These are phyloP conservation scores for Amiota communis DNA, from an alignment of 2,888 invertebrate species.

Conservation along the genomic window DNA sequence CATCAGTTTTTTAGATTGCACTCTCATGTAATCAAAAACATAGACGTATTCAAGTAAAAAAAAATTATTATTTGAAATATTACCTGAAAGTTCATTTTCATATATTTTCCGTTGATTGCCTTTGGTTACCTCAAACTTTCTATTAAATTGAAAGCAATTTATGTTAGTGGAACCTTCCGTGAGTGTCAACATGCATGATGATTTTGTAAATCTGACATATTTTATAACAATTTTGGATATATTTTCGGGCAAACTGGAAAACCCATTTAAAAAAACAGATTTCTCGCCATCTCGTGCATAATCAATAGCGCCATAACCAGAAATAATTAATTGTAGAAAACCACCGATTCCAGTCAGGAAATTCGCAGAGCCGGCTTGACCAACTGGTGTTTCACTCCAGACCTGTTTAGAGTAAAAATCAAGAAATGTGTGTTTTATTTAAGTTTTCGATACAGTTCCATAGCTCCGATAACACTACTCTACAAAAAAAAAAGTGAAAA, in stretches of 20 bases:
- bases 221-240: slow-evolving; percentile 46
- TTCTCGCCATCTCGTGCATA: slow-evolving; percentile 69
- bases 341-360: slow-evolving; percentile 79
- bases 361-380: slow-evolving; percentile 75
- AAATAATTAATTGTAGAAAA: slow-evolving; percentile 76
- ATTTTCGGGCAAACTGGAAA: slow-evolving; percentile 39
- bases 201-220: slow-evolving; percentile 41
- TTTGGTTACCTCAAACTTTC: background rate
- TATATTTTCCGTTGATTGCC: background rate
- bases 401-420: slow-evolving; percentile 65
- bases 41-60: no score
- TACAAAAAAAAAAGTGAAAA: background rate
- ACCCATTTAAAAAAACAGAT: slow-evolving; percentile 23
- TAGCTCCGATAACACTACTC: no score
- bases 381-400: slow-evolving; percentile 77
- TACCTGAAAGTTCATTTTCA: background rate
- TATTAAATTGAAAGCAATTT: background rate
- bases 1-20: no score
- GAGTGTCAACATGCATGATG: slow-evolving; percentile 44
- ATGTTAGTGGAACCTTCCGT: background rate
- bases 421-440: no score
- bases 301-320: slow-evolving; percentile 77
- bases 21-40: no score
- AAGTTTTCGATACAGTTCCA: no score
- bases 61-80: slow-evolving; percentile 1